These are phyloP conservation scores for Protonemura montana DNA, from an alignment of 2,888 invertebrate genomes.

Conservation along the genomic window DNA sequence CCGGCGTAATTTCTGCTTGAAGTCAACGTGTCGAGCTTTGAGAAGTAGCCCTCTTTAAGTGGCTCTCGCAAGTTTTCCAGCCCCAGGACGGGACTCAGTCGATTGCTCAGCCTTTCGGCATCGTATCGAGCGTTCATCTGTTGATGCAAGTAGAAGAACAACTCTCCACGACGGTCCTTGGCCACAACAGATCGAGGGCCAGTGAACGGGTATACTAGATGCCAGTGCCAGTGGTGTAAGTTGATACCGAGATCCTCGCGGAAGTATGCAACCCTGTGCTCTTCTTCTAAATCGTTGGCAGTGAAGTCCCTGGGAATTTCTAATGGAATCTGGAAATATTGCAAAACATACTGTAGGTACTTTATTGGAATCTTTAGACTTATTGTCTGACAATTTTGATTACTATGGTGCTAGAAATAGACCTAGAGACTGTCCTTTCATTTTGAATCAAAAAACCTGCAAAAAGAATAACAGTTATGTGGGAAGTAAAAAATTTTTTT, in stretches of 20 bases:
- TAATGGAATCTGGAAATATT: constrained; percentile 70
- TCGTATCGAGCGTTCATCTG: constrained; percentile 67
- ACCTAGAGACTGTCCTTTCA: too few relatives aligned
- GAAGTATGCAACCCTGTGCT: constrained; percentile 84
- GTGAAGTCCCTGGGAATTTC: constrained; percentile 78
- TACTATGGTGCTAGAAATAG: too few relatives aligned
- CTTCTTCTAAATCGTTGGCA: constrained; percentile 75
- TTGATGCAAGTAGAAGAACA: constrained; percentile 83
- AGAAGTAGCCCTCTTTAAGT: constrained; percentile 56
- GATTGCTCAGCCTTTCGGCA: constrained; percentile 55
- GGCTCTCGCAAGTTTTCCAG: constrained; percentile 53
- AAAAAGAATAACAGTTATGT: too few relatives aligned
- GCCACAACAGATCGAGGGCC: constrained; percentile 69
- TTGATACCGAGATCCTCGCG: constrained; percentile 86
- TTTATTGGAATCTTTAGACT: too few relatives aligned
- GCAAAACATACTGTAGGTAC: too few relatives aligned
- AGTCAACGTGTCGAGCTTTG: constrained; percentile 56
- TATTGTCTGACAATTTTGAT: too few relatives aligned
- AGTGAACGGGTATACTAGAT: constrained; percentile 84
- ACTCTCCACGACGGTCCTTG: constrained; percentile 79
- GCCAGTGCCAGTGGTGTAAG: constrained; percentile 93
- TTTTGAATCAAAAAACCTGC: too few relatives aligned
- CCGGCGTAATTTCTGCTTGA: constrained; percentile 56
- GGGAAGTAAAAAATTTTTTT: too few relatives aligned
- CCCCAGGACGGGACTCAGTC: constrained; percentile 52